Percentiles rank a stretch among this genome's conserved stretches.
Conservation (phyloP, 2,888 invertebrate species). For the Lasioglossum figueresi region DNA sequence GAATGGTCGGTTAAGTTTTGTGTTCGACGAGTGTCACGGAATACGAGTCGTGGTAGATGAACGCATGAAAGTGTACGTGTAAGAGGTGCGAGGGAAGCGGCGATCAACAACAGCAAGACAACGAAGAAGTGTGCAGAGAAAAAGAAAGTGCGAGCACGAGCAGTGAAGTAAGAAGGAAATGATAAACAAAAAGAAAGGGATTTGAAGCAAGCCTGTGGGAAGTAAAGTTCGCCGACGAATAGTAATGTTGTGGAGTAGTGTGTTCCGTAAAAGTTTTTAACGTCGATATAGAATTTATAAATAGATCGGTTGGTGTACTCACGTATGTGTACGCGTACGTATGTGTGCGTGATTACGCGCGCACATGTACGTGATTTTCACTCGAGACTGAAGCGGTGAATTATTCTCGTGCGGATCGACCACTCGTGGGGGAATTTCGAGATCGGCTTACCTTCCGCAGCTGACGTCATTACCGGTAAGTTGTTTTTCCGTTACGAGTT, state of each 20-base stretch:
- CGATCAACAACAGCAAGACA: slow-evolving; percentile 14
- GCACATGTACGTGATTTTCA: slow-evolving; percentile 74
- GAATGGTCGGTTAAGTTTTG: slow-evolving; percentile 40
- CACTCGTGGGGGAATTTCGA: slow-evolving; percentile 73
- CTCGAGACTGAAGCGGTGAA: slow-evolving; percentile 74
- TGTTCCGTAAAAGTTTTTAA: slow-evolving; percentile 62
- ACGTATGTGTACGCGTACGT: slow-evolving; percentile 69
- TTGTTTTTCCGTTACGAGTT: slow-evolving; percentile 57
- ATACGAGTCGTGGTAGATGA: slow-evolving; percentile 45
- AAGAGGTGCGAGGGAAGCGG: slow-evolving; percentile 10
- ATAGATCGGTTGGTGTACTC: slow-evolving; percentile 58
- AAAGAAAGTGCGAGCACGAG: slow-evolving; percentile 34
- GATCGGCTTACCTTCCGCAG: slow-evolving; percentile 80
- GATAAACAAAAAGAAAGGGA: slow-evolving; percentile 56
- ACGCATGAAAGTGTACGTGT: slow-evolving; percentile 56
- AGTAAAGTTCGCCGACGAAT: slow-evolving; percentile 50
- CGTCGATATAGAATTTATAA: slow-evolving; percentile 64
- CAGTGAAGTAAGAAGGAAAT: slow-evolving; percentile 38
- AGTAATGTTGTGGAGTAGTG: slow-evolving; percentile 64
- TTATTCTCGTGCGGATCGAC: slow-evolving; percentile 73
- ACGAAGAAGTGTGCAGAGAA: slow-evolving; percentile 23
- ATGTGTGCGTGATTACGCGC: slow-evolving; percentile 70
- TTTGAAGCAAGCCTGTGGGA: slow-evolving; percentile 35
- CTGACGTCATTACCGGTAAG: slow-evolving; percentile 82
- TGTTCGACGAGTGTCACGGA: slow-evolving; percentile 41